Percentiles rank a stretch among this genome's conserved stretches.
Evolutionary conservation across 2,113 vertebrate species (phyloP).

Genomic region (Triplophysa siluroides): DNA sequence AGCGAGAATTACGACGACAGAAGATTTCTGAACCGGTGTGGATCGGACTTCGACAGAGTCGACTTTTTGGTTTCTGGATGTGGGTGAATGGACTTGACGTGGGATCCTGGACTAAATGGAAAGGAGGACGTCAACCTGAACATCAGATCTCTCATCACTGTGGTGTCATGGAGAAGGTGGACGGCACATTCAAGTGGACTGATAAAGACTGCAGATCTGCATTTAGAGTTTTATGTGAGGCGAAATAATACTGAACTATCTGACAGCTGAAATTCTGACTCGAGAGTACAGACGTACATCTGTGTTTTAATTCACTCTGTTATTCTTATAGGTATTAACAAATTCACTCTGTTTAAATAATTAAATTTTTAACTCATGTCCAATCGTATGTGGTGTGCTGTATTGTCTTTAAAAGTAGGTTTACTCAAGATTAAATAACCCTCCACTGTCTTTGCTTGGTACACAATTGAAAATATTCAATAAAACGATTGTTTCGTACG

Average conservation of each 20-base stretch:
- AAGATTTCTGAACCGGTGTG: constrained; percentile 34
- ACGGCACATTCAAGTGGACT: constrained; percentile 17
- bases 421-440: too few relatives aligned
- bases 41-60: constrained; percentile 66
- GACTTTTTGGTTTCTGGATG: constrained; percentile 68
- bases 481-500: too few relatives aligned
- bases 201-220: constrained; percentile 50
- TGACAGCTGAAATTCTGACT: too few relatives aligned
- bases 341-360: too few relatives aligned
- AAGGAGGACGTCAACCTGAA: neutral
- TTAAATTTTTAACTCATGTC: too few relatives aligned
- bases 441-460: too few relatives aligned
- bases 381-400: too few relatives aligned
- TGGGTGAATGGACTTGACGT: constrained; percentile 55
- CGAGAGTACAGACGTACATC: too few relatives aligned
- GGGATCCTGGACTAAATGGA: constrained; percentile 51
- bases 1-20: rapidly evolving
- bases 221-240: constrained; percentile 10
- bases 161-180: constrained; percentile 37
- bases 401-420: too few relatives aligned
- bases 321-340: too few relatives aligned
- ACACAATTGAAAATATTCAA: too few relatives aligned
- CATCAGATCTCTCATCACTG: constrained; percentile 52
- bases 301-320: too few relatives aligned
- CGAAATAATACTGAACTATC: neutral